Conservation (phyloP, 2,797 vertebrate genomes). For the Rhinichthys osculus region DNA sequence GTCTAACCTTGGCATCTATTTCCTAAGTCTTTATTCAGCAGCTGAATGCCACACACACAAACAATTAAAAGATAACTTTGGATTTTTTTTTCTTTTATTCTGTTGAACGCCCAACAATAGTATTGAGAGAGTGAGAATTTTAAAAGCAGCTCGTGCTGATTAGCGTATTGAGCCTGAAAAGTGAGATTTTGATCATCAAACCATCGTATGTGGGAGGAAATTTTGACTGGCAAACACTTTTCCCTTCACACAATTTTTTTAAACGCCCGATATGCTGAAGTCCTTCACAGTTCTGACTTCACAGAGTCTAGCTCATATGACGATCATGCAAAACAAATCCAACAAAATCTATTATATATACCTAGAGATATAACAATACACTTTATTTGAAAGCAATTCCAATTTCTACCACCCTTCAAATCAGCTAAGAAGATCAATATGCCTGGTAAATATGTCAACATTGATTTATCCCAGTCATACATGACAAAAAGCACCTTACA, state of each 20-base stretch:
- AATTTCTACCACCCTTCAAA: conserved; percentile 2
- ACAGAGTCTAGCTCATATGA: conserved; percentile 8
- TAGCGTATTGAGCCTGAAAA: conserved; percentile 27
- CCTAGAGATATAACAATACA: background rate
- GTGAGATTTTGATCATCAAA: conserved; percentile 35
- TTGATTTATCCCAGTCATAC: conserved; percentile 10
- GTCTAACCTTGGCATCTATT: conserved; percentile 69
- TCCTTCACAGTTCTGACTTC: conserved; percentile 29
- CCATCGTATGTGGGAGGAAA: background rate
- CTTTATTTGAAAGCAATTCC: background rate
- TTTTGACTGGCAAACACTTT: conserved; percentile 39
- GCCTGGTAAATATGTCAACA: background rate
- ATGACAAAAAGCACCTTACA: background rate
- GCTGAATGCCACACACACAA: conserved; percentile 59
- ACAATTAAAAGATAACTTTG: conserved; percentile 76
- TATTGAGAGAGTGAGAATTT: conserved; percentile 52
- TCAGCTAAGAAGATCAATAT: background rate
- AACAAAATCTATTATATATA: background rate
- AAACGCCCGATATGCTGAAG: conserved; percentile 4
- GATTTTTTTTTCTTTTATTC: conserved; percentile 63
- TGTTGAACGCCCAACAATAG: background rate
- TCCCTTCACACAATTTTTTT: conserved; percentile 1
- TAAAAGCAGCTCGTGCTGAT: conserved; percentile 9
- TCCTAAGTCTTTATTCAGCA: conserved; percentile 63
- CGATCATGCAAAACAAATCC: background rate